Percentiles rank a stretch among this genome's conserved stretches.
Conservation (phyloP, 2,113 vertebrate species). For the Pseudorhombus dupliciocellatus region DNA sequence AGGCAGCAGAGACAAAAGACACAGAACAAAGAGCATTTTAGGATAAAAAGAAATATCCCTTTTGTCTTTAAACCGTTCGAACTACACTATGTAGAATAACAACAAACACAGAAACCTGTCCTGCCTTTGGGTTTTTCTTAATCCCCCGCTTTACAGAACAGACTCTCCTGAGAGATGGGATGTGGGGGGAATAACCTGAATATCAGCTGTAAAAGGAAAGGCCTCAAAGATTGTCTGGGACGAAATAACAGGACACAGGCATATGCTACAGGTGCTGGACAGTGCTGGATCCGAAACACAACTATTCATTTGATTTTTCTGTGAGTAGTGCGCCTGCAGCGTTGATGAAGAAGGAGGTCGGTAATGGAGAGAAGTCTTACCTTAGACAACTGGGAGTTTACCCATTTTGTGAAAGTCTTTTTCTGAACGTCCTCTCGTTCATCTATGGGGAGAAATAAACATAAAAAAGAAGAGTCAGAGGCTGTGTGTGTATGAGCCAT, state of each 20-base stretch:
- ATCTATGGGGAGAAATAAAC: constrained; percentile 81
- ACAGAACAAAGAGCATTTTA: not conserved
- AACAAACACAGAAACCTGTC: not conserved
- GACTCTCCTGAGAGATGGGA: constrained; percentile 15
- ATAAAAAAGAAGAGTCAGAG: constrained; percentile 16
- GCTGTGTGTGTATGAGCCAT: not conserved
- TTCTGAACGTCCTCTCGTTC: constrained; percentile 99
- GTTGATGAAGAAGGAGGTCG: not conserved
- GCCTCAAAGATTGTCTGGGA: constrained; percentile 23
- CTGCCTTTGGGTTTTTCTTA: not conserved
- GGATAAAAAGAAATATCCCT: not conserved
- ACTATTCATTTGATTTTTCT: too few relatives aligned
- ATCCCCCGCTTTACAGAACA: not conserved
- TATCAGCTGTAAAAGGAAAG: constrained; percentile 29
- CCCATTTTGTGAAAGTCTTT: constrained; percentile 99
- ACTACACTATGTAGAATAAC: not conserved
- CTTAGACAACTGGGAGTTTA: constrained; percentile 97
- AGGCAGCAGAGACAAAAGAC: not conserved
- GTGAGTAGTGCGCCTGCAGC: not conserved
- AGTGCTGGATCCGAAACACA: not conserved
- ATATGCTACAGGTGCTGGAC: constrained; percentile 29
- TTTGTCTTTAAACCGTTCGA: not conserved
- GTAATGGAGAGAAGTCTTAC: constrained; percentile 76
- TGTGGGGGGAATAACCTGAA: constrained; percentile 26
- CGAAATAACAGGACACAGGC: constrained; percentile 25